A percentile compares a stretch with the other conserved stretches of the same genome.
phyloP scores from a whole-genome alignment of 1,140 invertebrate genomes.

The Calephelis nemesis region DNA sequence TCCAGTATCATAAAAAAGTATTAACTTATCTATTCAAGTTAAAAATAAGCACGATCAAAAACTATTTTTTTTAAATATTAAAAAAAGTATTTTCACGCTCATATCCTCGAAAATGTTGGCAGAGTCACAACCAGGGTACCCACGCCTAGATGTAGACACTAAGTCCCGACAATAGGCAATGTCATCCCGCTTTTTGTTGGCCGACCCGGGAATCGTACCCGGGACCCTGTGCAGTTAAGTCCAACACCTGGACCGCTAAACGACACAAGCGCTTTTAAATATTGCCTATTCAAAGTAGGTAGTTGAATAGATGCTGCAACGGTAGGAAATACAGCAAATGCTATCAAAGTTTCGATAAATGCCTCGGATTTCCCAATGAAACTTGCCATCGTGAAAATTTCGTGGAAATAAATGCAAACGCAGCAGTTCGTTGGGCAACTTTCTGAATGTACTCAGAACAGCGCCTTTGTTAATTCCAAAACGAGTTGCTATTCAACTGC shows the following conservation, averaged over 20 bases:
- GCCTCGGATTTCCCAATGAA: conserved; percentile 49
- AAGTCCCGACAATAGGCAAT: background rate
- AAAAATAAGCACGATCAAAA: background rate
- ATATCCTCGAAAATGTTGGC: too few relatives aligned
- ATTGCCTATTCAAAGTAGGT: conserved; percentile 34
- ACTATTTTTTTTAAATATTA: background rate
- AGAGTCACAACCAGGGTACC: too few relatives aligned
- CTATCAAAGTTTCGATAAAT: conserved; percentile 54
- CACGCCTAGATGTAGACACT: too few relatives aligned
- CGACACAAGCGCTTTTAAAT: conserved; percentile 36
- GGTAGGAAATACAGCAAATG: conserved; percentile 30
- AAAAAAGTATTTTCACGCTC: too few relatives aligned
- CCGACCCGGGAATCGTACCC: too few relatives aligned
- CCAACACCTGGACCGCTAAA: too few relatives aligned
- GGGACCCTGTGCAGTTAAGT: too few relatives aligned
- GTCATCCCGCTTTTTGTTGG: conserved; percentile 32
- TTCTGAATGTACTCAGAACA: conserved; percentile 50
- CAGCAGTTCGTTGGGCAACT: conserved; percentile 53
- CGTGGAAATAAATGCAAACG: conserved; percentile 58
- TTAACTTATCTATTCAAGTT: too few relatives aligned
- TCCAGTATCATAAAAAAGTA: too few relatives aligned
- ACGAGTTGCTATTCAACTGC: conserved; percentile 40
- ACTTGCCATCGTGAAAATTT: conserved; percentile 55
- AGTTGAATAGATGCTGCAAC: conserved; percentile 32
- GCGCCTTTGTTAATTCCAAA: conserved; percentile 64